phyloP scores from a whole-genome alignment of 2,113 vertebrate species.

The Okapia johnstoni region DNA sequence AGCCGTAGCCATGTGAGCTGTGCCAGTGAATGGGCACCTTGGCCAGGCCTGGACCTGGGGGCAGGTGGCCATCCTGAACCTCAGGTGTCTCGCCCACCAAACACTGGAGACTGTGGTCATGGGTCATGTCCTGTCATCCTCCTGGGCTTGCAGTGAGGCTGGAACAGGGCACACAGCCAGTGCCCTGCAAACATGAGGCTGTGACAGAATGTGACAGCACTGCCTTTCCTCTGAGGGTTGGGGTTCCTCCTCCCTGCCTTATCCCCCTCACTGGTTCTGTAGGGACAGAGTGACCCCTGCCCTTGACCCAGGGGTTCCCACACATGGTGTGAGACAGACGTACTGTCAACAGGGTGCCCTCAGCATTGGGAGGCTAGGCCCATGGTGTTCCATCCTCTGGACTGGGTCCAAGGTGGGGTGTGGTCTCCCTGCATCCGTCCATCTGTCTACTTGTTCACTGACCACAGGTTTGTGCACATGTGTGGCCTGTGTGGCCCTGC shows the following conservation, averaged over 20 bases:
- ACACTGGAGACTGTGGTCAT: not conserved
- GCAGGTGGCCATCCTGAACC: not conserved
- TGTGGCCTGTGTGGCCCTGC: not conserved
- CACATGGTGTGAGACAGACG: no score
- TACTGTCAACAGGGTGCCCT: not conserved
- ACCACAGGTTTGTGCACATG: not conserved
- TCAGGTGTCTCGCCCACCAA: accelerated
- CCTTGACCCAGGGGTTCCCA: not conserved
- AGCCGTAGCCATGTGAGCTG: not conserved
- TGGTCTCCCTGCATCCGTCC: accelerated
- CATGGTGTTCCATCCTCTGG: accelerated
- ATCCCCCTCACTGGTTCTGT: not conserved
- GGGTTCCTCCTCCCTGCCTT: not conserved
- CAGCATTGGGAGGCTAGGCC: not conserved
- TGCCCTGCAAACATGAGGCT: not conserved
- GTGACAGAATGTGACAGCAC: not conserved
- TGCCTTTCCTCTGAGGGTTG: not conserved
- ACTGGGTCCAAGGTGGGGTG: not conserved
- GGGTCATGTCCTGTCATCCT: accelerated
- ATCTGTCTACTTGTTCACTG: not conserved
- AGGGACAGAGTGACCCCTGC: not conserved
- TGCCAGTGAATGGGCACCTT: accelerated
- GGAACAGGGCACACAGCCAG: not conserved
- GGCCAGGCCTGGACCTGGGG: not conserved
- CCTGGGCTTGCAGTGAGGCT: not conserved